Conservation (phyloP, 2,113 vertebrate genomes). For the Acrocephalus kingi region DNA sequence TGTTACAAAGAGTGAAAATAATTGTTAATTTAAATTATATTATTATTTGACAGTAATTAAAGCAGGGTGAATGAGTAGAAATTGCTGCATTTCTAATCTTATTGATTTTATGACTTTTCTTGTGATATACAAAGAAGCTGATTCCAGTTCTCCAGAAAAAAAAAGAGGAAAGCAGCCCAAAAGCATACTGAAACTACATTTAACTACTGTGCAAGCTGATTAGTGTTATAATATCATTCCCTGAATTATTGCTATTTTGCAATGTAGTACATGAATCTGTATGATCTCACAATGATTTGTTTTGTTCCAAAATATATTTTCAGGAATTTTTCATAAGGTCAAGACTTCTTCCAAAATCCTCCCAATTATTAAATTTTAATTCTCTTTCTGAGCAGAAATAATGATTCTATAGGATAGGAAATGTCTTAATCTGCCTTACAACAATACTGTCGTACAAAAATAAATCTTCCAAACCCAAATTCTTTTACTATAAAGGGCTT, state of each 20-base stretch:
- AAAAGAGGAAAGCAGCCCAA: not conserved
- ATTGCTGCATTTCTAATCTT: not conserved
- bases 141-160: not conserved
- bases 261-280: not conserved
- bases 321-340: not conserved
- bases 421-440: not conserved
- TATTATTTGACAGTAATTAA: not conserved
- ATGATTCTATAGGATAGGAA: not conserved
- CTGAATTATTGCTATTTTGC: not conserved
- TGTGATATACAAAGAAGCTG: not conserved
- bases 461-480: not conserved
- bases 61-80: not conserved
- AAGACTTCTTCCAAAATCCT: not conserved
- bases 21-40: not conserved
- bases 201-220: not conserved
- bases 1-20: not conserved
- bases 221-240: not conserved
- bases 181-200: not conserved
- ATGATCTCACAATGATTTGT: not conserved
- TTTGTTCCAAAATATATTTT: not conserved
- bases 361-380: not conserved
- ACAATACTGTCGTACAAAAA: not conserved
- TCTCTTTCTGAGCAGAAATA: not conserved
- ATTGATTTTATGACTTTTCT: not conserved
- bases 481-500: constrained; percentile 13